A percentile compares a stretch with the other conserved stretches of the same genome.
Conservation (phyloP, 2,888 invertebrate genomes). For the Merodon equestris region DNA sequence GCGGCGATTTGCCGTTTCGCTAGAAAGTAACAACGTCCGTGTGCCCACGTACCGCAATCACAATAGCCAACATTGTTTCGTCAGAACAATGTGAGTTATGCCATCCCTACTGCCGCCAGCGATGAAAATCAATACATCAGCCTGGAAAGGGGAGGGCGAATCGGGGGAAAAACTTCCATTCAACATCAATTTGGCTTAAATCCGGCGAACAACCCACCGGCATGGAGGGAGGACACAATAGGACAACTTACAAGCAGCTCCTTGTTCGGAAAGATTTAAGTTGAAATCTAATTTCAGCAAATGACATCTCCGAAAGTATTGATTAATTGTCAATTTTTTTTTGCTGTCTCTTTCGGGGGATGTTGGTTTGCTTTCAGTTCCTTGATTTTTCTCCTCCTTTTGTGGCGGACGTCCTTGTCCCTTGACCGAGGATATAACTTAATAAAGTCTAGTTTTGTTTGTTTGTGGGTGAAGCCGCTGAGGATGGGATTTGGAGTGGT, state of each 20-base stretch:
- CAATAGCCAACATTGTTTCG: conserved; percentile 23
- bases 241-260: neutral
- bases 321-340: conserved; percentile 46
- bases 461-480: neutral
- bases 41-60: conserved; percentile 43
- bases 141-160: neutral
- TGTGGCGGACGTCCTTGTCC: neutral
- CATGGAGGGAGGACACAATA: neutral
- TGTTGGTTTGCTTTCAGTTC: conserved; percentile 13
- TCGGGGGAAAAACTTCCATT: conserved; percentile 34
- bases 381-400: conserved; percentile 6
- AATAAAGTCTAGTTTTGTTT: conserved; percentile 41
- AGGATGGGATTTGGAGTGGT: conserved; percentile 11
- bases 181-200: conserved; percentile 62
- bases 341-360: neutral
- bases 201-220: conserved; percentile 7
- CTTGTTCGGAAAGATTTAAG: conserved; percentile 24
- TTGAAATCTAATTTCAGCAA: conserved; percentile 49
- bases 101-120: neutral
- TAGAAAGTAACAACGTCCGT: conserved; percentile 22
- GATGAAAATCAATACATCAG: conserved; percentile 48
- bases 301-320: conserved; percentile 53
- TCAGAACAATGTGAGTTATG: conserved; percentile 58
- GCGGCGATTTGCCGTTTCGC: conserved; percentile 35
- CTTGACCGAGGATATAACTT: conserved; percentile 1